Evolutionary conservation across 2,113 vertebrate genomes (phyloP).

Genomic region (Pongo abelii): DNA sequence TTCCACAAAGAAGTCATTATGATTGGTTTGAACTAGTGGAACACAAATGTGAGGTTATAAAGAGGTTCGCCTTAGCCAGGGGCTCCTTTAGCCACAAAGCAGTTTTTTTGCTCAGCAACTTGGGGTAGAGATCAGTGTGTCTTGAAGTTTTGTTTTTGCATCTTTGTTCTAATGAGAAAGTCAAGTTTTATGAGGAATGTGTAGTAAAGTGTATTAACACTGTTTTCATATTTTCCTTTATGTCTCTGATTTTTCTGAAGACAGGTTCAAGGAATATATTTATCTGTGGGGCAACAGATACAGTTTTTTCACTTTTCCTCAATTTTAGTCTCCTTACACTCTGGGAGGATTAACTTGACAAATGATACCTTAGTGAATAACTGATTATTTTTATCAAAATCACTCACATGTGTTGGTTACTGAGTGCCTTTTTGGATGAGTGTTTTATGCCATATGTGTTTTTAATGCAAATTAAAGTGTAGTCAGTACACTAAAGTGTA

Average conservation of each 20-base stretch:
- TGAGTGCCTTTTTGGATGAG: neutral
- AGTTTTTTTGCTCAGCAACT: neutral
- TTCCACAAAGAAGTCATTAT: constrained; percentile 63
- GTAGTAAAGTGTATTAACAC: neutral
- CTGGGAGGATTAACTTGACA: neutral
- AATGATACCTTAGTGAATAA: neutral
- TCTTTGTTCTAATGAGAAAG: neutral
- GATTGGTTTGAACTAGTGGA: neutral
- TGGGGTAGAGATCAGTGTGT: neutral
- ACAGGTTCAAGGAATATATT: neutral
- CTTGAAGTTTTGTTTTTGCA: neutral
- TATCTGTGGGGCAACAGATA: neutral
- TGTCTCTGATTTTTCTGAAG: neutral
- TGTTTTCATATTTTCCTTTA: neutral
- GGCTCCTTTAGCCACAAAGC: neutral
- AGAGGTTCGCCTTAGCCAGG: constrained; percentile 1
- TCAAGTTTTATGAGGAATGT: neutral
- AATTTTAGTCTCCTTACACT: neutral
- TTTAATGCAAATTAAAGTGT: neutral
- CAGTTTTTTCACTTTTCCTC: neutral
- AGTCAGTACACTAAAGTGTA: neutral
- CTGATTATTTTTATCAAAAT: neutral
- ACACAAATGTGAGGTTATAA: neutral
- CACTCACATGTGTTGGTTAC: too few species aligned
- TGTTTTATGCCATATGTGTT: neutral